Base-by-base conservation (phyloP, 2,113 vertebrate genomes). In the Gallinago undulata region DNA sequence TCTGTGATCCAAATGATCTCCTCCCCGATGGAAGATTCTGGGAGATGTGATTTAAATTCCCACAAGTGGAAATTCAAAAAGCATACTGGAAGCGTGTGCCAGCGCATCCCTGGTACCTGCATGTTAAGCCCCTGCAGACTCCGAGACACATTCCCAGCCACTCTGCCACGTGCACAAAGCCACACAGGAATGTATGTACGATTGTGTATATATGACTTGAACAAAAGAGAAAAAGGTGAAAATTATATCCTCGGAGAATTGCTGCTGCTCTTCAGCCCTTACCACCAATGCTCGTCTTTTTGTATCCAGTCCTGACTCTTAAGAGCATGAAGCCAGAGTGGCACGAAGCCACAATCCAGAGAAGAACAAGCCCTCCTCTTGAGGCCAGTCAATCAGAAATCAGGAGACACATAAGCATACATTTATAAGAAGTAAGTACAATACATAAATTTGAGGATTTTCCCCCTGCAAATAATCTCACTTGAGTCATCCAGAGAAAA, bases 11-110 rank as follows among this genome's bases (percentile, higher is more conserved):
- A 68, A 77, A 60, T 56, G 22, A 84, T 68, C 51, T 62, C 45
- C 47, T 56, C 31, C 51, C 57, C 3, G 14, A 5, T 33, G 56
- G 77, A 82, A 81, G 25, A 56, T 48, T 59, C 72, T 77, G 47
- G 33, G 68, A 77, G 50, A 76, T 55, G 33, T 4, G 55, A 64
- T 33, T 83, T 28, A 18, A 60, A 72, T 41, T 77, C 51, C 56
- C 6, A 2, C 1, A 2, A 0, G 0, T 4, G 35, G 50, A 59
- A 95, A 62, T 48, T 63, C 39, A 27, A 5, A 51, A 62, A 35
- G 9, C 64, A 22, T 27, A 9, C 1, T 33, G 47, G 53, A 57
- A 86, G 39, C 1, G 0, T 28, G 22, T 30, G 22, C 63, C 39
- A 37, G 27, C 0, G 0, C 33, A 89, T 33, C 47, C 60, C 19